Percentiles rank a stretch among this genome's conserved stretches.
phyloP scores from a whole-genome alignment of 1,140 invertebrate species.

The Brachionus koreanus region DNA sequence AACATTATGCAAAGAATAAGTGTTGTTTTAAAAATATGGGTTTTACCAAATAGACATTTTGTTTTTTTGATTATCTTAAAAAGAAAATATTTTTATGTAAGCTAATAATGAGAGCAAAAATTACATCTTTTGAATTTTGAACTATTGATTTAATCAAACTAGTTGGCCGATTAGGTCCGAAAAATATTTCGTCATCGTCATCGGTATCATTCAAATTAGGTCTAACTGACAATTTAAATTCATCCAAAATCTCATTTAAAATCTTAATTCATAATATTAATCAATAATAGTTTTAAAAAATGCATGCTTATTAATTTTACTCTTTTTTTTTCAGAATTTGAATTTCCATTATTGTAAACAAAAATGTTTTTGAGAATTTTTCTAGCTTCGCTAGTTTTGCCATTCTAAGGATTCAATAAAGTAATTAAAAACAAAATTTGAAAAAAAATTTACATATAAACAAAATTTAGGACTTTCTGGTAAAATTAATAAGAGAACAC shows the following conservation, averaged over 20 bases:
- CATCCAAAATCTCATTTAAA: background rate
- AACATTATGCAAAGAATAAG: conserved; percentile 54
- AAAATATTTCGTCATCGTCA: background rate
- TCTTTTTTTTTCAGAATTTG: background rate
- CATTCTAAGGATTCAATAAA: conserved; percentile 60
- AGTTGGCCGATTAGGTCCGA: no score
- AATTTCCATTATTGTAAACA: conserved; percentile 1
- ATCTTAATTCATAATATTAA: background rate
- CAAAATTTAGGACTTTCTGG: conserved; percentile 73
- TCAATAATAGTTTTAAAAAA: background rate
- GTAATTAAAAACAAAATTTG: conserved; percentile 51
- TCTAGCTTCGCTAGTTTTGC: conserved; percentile 17
- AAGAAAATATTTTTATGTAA: background rate
- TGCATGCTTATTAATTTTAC: background rate
- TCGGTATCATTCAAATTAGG: background rate
- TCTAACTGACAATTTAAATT: background rate
- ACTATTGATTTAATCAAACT: background rate
- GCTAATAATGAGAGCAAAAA: background rate
- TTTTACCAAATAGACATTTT: background rate
- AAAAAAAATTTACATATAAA: conserved; percentile 68
- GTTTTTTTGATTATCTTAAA: conserved; percentile 19
- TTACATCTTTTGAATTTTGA: background rate
- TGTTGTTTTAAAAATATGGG: conserved; percentile 47
- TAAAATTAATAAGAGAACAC: conserved; percentile 68
- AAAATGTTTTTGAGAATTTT: conserved; percentile 11